Percentiles rank a stretch among this genome's conserved stretches.
Conservation (phyloP, 2,113 vertebrate genomes). For the Brachypteracias leptosomus region DNA sequence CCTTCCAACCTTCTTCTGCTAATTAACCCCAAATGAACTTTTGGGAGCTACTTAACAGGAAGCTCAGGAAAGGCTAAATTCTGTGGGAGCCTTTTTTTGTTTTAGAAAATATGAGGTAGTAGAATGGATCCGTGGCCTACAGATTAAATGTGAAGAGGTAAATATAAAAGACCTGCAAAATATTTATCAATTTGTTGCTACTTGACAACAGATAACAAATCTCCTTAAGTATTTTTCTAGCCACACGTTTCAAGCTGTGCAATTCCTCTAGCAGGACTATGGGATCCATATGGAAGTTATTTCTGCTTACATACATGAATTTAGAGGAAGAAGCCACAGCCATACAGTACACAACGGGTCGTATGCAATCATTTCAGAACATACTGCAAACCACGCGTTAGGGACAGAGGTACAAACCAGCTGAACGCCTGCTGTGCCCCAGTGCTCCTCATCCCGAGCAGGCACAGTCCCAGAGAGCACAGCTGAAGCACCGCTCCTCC, state of each 20-base stretch:
- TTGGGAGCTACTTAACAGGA: neutral
- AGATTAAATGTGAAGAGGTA: neutral
- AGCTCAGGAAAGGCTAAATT: neutral
- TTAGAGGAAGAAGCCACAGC: neutral
- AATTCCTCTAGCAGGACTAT: neutral
- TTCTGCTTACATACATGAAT: neutral
- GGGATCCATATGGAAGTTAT: accelerated
- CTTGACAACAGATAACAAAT: neutral
- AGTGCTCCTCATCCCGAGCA: neutral
- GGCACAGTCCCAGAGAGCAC: neutral
- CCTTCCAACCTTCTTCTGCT: neutral
- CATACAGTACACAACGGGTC: accelerated
- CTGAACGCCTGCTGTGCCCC: neutral
- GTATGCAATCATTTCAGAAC: neutral
- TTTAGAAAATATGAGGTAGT: neutral
- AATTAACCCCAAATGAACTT: neutral
- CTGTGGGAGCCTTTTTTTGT: neutral
- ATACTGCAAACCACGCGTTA: accelerated
- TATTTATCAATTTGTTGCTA: neutral
- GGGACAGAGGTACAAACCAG: accelerated
- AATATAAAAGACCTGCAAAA: neutral
- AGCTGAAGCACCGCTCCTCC: neutral
- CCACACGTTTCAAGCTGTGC: neutral
- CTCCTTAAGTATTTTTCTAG: neutral
- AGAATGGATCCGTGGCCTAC: neutral